phyloP scores from a whole-genome alignment of 92 coral and sea anemone genomes.

The Siderastrea radians region DNA sequence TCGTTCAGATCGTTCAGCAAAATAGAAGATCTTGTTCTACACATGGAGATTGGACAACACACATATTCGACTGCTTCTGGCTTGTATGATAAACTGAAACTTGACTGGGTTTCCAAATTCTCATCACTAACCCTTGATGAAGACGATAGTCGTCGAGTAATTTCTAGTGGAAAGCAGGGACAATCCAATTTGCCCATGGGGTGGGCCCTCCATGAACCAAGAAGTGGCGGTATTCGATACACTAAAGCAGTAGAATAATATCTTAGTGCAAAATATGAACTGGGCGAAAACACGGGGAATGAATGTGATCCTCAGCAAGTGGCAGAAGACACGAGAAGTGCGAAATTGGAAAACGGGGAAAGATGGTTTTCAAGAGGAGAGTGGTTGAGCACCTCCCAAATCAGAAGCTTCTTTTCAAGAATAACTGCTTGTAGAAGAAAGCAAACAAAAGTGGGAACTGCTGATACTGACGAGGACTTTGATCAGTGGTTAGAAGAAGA shows the following conservation, averaged over 20 bases:
- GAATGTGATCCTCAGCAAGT: slow-evolving; percentile 46
- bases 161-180: neutral
- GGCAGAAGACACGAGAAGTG: slow-evolving; percentile 40
- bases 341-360: slow-evolving; percentile 38
- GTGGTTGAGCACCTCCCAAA: slow-evolving; percentile 45
- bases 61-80: neutral
- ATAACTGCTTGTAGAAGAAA: slow-evolving; percentile 39
- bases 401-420: slow-evolving; percentile 39
- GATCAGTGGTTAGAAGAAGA: slow-evolving; percentile 37
- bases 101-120: slow-evolving; percentile 52
- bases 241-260: slow-evolving; percentile 20
- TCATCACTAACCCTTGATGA: slow-evolving; percentile 42
- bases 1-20: slow-evolving; percentile 19
- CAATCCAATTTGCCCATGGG: slow-evolving; percentile 4
- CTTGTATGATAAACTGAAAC: slow-evolving; percentile 32
- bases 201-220: slow-evolving; percentile 47
- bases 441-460: neutral
- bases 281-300: slow-evolving; percentile 49
- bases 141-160: neutral
- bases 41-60: slow-evolving; percentile 38
- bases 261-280: slow-evolving; percentile 40
- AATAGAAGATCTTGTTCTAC: slow-evolving; percentile 46
- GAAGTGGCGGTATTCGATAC: slow-evolving; percentile 39
- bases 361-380: slow-evolving; percentile 37
- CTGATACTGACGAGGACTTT: slow-evolving; percentile 28